Base-by-base conservation (phyloP, 2,113 vertebrate species). In the Scomber scombrus region DNA sequence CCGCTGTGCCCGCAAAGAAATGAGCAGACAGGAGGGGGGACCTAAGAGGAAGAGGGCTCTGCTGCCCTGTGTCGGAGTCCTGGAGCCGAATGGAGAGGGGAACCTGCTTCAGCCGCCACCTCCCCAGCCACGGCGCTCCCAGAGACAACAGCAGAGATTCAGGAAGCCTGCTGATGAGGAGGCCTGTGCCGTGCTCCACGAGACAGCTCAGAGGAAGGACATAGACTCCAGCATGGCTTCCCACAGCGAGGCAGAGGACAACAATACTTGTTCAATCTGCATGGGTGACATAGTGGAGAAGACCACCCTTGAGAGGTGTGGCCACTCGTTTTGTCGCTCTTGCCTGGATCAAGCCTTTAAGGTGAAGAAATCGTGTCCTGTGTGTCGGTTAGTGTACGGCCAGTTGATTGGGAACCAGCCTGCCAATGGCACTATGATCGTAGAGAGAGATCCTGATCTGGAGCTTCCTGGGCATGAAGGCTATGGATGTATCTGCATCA, bases 391-490 rank as follows among this genome's bases (percentile, higher is more conserved):
- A 4, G 97, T 99, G 91, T 98, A 98, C 1, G 97, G 97, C 82
- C 96, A 96, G 82, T 89, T 99, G 82, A 95, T 97, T 50, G 97
- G 97, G 62, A 98, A 98, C 93, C 97, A 99, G 84, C 97, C 97
- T 13, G 96, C 96, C 84, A 97, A 96, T 7, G 97, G 97, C 19
- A 95, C 95, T 58, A 99, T 99, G 97, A 95, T 97, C 70, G 97
- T 98, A 63, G 97, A 96, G 82, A 91, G 96, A 89, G 97, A 98
- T 29, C 94, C 96, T 51, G 95, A 96, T 26, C 93, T 97, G 61
- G 96, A 97, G 31, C 94, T 98, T 85, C 96, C 97, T 40, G 96
- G 97, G 78, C 97, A 98, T 49, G 97, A 98, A 93, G 96, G 96
- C 56, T 97, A 93, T 2, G 97, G 97, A 69, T 98, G 97, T 92